phyloP scores from a whole-genome alignment of 2,888 invertebrate genomes.

The Calameuta filiformis region DNA sequence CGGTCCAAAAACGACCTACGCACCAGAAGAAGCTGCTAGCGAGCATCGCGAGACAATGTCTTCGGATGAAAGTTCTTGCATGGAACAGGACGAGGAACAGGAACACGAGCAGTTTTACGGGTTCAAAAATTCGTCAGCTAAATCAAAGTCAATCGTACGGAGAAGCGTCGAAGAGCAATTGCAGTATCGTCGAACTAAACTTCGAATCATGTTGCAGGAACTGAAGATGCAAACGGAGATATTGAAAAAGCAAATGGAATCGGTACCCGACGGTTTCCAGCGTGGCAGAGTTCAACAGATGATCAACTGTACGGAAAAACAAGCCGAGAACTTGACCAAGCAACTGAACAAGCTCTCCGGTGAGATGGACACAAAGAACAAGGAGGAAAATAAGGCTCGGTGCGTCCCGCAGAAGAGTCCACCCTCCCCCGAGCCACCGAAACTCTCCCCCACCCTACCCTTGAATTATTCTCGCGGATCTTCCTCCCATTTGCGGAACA shows the following conservation, averaged over 20 bases:
- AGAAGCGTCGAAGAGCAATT: slow-evolving; percentile 35
- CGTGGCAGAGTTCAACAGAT: slow-evolving; percentile 37
- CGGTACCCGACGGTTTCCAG: slow-evolving; percentile 18
- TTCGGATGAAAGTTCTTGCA: background rate
- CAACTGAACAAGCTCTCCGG: slow-evolving; percentile 42
- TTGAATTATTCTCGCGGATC: slow-evolving; percentile 25
- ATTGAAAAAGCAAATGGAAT: background rate
- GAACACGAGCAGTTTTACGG: background rate
- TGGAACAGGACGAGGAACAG: background rate
- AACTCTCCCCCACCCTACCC: slow-evolving; percentile 43
- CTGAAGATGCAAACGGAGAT: slow-evolving; percentile 33
- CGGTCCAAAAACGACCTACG: background rate
- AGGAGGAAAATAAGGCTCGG: slow-evolving; percentile 5
- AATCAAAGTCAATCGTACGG: background rate
- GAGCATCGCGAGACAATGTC: background rate
- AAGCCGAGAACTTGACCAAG: slow-evolving; percentile 50
- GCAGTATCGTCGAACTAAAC: slow-evolving; percentile 36
- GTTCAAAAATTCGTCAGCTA: background rate
- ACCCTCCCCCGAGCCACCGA: slow-evolving; percentile 46
- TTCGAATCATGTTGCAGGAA: slow-evolving; percentile 42
- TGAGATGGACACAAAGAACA: slow-evolving; percentile 1
- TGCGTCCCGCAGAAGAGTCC: slow-evolving; percentile 1
- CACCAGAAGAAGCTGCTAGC: background rate
- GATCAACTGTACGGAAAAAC: slow-evolving; percentile 47
- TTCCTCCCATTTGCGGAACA: slow-evolving; percentile 29